A percentile compares a stretch with the other conserved stretches of the same genome.
Conservation (phyloP, 2,113 vertebrate genomes). For the Rhabdomys dilectus region DNA sequence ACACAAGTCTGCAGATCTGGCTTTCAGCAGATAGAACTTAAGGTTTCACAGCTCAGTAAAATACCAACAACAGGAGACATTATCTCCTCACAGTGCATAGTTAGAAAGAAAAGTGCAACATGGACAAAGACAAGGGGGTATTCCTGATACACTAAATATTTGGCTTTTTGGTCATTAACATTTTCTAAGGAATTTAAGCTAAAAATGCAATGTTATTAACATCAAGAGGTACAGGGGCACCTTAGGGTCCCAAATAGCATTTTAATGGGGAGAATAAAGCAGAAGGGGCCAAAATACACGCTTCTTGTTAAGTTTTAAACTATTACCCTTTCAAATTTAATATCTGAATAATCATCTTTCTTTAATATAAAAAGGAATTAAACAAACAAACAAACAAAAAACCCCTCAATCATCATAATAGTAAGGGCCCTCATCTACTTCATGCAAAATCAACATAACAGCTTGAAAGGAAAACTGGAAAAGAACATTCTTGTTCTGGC, state of each 20-base stretch:
- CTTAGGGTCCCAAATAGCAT: conserved; percentile 60
- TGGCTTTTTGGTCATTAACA: conserved; percentile 78
- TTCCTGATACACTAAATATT: conserved; percentile 55
- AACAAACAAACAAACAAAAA: conserved; percentile 79
- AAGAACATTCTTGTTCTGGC: conserved; percentile 68
- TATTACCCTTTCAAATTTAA: conserved; percentile 71
- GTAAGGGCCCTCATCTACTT: conserved; percentile 65
- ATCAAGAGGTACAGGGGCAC: conserved; percentile 74
- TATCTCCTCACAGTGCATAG: conserved; percentile 87
- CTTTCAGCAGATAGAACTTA: conserved; percentile 48
- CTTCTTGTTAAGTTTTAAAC: conserved; percentile 73
- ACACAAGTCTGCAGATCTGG: conserved; percentile 43
- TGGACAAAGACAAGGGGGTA: conserved; percentile 79
- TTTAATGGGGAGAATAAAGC: not conserved
- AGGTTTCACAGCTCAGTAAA: conserved; percentile 67
- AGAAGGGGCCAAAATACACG: conserved; percentile 48
- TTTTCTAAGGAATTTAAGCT: conserved; percentile 71
- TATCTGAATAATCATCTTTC: conserved; percentile 80
- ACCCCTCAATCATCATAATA: conserved; percentile 51
- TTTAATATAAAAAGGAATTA: conserved; percentile 80
- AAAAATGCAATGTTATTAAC: conserved; percentile 72
- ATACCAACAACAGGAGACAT: conserved; percentile 64
- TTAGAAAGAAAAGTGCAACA: conserved; percentile 87
- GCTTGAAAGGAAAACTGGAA: conserved; percentile 69
- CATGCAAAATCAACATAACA: conserved; percentile 61